Percentiles rank a stretch among this genome's conserved stretches.
phyloP scores from a whole-genome alignment of 2,113 vertebrate species.

The Polypterus senegalus region DNA sequence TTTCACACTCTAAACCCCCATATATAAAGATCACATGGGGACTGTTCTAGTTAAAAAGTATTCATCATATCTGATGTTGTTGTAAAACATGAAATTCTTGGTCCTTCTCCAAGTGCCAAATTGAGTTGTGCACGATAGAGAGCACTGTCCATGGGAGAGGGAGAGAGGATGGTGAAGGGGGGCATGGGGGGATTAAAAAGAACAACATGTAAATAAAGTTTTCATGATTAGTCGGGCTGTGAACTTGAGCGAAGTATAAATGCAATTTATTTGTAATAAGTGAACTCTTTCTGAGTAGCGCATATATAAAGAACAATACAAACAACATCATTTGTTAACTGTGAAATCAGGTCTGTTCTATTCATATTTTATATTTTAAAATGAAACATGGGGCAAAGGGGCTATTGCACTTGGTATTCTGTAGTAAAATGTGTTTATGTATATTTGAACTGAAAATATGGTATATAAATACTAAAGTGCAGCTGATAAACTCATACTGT shows the following conservation, averaged over 20 bases:
- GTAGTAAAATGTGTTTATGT: slow-evolving; percentile 36
- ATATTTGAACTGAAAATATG: slow-evolving; percentile 31
- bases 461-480: slow-evolving; percentile 15
- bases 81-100: slow-evolving; percentile 24
- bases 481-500: slow-evolving; percentile 19
- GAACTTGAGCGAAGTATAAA: background rate
- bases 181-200: background rate
- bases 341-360: slow-evolving; percentile 52
- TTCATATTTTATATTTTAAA: slow-evolving; percentile 46
- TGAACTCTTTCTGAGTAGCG: background rate
- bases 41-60: background rate
- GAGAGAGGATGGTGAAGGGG: background rate
- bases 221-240: background rate
- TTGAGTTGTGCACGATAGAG: slow-evolving; percentile 5
- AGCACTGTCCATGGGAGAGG: background rate
- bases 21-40: background rate
- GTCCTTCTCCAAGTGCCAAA: slow-evolving; percentile 53
- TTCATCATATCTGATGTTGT: slow-evolving; percentile 23
- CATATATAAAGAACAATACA: slow-evolving; percentile 7
- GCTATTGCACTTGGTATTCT: slow-evolving; percentile 54
- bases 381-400: slow-evolving; percentile 42
- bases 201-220: background rate
- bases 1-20: background rate
- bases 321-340: slow-evolving; percentile 60
- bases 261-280: background rate